Evolutionary conservation across 2,113 vertebrate species (phyloP).

Genomic region (Crotalus viridis): DNA sequence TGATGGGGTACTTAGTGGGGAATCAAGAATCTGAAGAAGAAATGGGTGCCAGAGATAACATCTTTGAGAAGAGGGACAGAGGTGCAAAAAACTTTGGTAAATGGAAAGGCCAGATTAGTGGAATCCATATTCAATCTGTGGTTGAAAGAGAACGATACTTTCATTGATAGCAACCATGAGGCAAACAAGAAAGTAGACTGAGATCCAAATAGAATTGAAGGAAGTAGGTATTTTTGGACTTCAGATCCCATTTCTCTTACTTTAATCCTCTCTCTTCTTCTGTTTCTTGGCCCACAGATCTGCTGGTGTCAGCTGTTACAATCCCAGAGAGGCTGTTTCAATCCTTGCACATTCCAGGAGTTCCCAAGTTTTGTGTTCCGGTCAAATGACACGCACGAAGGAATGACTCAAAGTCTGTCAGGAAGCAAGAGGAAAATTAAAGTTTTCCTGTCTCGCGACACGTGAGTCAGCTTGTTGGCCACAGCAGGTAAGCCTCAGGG

Average conservation of each 20-base stretch:
- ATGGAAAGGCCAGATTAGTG: neutral
- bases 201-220: neutral
- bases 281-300: neutral
- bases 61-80: neutral
- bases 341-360: conserved; percentile 1
- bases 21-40: neutral
- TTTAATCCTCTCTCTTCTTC: neutral
- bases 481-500: neutral
- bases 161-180: neutral
- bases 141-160: neutral
- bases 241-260: neutral
- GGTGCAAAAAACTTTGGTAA: neutral
- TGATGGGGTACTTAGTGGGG: neutral
- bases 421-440: conserved; percentile 21
- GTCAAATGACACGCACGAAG: neutral
- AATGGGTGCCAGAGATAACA: neutral
- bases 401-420: conserved; percentile 16
- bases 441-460: conserved; percentile 12
- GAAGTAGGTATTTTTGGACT: neutral
- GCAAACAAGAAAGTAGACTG: neutral
- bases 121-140: neutral
- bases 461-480: neutral
- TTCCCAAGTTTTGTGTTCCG: conserved; percentile 13
- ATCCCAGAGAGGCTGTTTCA: neutral
- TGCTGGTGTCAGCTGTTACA: neutral